Percentiles rank a stretch among this genome's conserved stretches.
phyloP scores from a whole-genome alignment of 2,113 vertebrate genomes.

The Emydocephalus ijimae region DNA sequence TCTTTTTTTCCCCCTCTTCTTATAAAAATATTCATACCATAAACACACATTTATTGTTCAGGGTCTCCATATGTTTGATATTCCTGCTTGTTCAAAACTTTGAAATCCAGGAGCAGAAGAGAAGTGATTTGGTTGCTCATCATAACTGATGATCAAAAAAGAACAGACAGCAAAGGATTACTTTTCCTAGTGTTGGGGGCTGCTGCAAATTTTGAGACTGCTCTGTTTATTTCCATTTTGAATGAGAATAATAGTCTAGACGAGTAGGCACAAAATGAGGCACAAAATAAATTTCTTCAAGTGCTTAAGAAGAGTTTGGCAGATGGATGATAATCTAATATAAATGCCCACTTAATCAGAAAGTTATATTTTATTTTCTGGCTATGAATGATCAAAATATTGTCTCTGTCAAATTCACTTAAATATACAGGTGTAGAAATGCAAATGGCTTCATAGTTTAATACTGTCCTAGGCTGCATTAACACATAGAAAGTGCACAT shows the following conservation, averaged over 20 bases:
- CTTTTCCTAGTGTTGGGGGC: background rate
- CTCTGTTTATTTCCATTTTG: background rate
- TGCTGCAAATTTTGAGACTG: background rate
- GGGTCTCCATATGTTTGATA: background rate
- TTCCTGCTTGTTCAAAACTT: background rate
- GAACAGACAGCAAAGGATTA: background rate
- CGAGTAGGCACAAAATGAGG: conserved; percentile 6
- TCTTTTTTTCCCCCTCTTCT: background rate
- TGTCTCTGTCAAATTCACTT: background rate
- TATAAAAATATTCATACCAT: background rate
- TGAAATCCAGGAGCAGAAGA: background rate
- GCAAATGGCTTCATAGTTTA: background rate
- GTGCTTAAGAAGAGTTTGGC: background rate
- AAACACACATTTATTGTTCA: background rate
- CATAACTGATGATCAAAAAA: background rate
- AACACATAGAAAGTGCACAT: too few species aligned
- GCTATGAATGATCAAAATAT: background rate
- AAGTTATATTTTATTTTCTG: background rate
- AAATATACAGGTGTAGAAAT: background rate
- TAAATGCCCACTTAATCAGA: background rate
- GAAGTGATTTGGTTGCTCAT: background rate
- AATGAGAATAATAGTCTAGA: background rate
- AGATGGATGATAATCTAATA: conserved; percentile 13
- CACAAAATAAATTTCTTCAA: conserved; percentile 19
- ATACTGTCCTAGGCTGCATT: too few species aligned